These are phyloP conservation scores for Heliocidaris tuberculata DNA, from an alignment of 35 echinoderm and acorn worm genomes.

Conservation along the genomic window DNA sequence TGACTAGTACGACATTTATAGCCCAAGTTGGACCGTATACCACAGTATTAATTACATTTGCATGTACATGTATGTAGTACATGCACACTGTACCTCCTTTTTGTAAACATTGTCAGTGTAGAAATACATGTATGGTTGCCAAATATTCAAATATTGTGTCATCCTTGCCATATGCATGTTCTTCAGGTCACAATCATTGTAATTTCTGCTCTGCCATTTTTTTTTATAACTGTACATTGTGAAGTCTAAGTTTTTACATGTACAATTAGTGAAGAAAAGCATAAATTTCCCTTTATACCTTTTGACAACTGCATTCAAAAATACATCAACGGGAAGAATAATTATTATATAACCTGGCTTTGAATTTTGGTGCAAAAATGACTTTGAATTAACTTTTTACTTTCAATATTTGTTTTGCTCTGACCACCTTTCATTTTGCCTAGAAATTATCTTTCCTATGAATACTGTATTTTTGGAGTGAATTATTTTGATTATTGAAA, in stretches of 20 bases:
- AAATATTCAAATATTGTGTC: neutral
- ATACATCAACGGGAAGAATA: too few species aligned
- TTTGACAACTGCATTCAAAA: too few species aligned
- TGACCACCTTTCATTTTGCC: neutral
- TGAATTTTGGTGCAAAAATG: too few species aligned
- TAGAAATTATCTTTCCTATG: neutral
- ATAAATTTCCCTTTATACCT: too few species aligned
- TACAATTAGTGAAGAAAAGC: too few species aligned
- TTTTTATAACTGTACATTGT: neutral
- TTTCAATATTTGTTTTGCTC: neutral
- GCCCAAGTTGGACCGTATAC: neutral
- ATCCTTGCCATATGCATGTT: neutral
- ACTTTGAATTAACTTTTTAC: too few species aligned
- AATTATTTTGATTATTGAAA: slow-evolving; percentile 1
- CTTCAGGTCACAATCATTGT: neutral
- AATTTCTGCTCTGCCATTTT: neutral
- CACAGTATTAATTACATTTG: neutral
- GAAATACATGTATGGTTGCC: neutral
- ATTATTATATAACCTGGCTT: too few species aligned
- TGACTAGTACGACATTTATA: too few species aligned
- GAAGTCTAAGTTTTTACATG: neutral
- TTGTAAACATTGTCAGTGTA: neutral
- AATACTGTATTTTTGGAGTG: neutral
- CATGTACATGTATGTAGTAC: neutral
- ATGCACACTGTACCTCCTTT: neutral